Evolutionary conservation across 2,113 vertebrate species (phyloP), one percentile per base, ranked within the genome.

Genomic region (Anguilla japonica): DNA sequence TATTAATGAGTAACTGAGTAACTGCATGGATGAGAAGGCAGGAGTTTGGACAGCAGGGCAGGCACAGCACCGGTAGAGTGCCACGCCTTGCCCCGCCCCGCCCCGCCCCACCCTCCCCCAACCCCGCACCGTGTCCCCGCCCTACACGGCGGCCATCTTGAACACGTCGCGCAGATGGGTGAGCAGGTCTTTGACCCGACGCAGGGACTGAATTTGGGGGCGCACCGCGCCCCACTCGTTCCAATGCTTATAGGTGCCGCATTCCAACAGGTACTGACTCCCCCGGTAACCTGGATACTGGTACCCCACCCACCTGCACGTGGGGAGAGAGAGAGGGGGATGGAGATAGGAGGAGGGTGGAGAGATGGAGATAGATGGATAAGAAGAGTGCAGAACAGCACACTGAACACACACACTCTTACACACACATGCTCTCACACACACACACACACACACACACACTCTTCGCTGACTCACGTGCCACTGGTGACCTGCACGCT

Each of bases 221-320:
- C 95, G 94, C 84, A 93, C 90, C 86, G 95, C 94, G 15, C 96
- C 96, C 96, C 96, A 97, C n/a, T 97, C 95, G 4, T 96, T 97
- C 95, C 96, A 97, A 91, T 96, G 96, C 89, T 96, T 96, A 91
- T 85, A 96, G 60, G 94, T 84, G 5, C 96, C 95, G 89, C 86
- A 91, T 85, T 97, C 96, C 83, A 96, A 93, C 87, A 97, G 89
- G 63, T 96, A 97, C 91, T 96, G 96, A 89, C 90, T 96, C 29
- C 96, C 96, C 90, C 96, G 94, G 89, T 97, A 97, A 67, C 96
- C 96, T 18, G 96, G 96, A 85, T 97, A 97, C 90, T 97, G 96
- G 91, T 97, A 97, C 22, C 95, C 96, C 85, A 96, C 96, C 96
- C 96, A 97, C 89, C 96, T 97, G 86, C 41, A 89, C 46, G 41